Base-by-base conservation (phyloP, 2,113 vertebrate genomes). In the Willisornis vidua region DNA sequence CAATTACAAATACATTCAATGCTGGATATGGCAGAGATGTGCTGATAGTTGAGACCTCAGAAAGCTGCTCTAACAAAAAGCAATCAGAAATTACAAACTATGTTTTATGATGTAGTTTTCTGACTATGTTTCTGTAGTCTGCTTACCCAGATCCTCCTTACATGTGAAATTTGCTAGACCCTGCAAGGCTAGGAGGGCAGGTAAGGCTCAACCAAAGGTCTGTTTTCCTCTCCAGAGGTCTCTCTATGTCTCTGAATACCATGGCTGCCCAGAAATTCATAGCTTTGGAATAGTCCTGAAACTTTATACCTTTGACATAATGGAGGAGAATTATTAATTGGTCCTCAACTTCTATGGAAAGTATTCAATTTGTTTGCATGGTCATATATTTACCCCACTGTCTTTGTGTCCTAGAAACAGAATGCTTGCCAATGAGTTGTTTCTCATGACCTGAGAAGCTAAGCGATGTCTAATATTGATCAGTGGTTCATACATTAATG, bases 401-500 rank as follows among this genome's bases (percentile, higher is more conserved):
- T 90, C 62, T 92, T 89, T 59, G 41, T 94, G 83, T 95, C 72
- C 76, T 52, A 71, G 87, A 94, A 94, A 65, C 82, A 84, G 54
- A 88, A 37, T 83, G 75, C 70, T 83, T 93, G 89, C 78, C 92
- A 93, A 24, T 58, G 91, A 94, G 82, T 66, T 90, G 90, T 85
- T 95, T 96, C 90, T 94, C 84, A 89, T 94, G 96, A 96, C 92
- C 95, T 66, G 63, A 67, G 96, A 95, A 97, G 90, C 88, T 90
- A 97, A 96, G 66, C 10, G 3, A 96, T 96, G 92, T 87, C 90
- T 97, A 80, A 89, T 97, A 97, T 97, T 96, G 97, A 97, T 97
- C 95, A 97, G 90, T 51, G 75, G 96, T 89, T 97, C 82, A 92
- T 96, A 97, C 95, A 96, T 97, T 97, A 97, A 97, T 97, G 96